These are phyloP conservation scores for Marcusenius ussheri DNA, from an alignment of 2,113 vertebrate genomes.

Conservation along the genomic window DNA sequence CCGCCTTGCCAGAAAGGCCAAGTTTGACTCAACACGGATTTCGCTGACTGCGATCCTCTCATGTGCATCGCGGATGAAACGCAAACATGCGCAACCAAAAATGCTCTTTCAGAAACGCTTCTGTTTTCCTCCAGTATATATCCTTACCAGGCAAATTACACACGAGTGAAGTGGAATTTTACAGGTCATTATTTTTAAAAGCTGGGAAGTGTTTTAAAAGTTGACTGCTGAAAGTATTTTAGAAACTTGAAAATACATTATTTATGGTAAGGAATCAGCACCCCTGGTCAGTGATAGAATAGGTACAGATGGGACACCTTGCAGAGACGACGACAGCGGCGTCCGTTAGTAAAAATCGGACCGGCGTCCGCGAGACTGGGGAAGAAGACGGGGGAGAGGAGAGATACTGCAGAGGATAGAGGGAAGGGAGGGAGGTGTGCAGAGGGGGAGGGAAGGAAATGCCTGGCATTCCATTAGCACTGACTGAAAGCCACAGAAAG, in stretches of 20 bases:
- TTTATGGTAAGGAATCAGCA: neutral
- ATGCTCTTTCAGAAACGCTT: neutral
- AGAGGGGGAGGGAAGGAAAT: conserved; percentile 43
- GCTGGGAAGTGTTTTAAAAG: neutral
- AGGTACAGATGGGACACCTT: neutral
- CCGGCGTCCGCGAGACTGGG: neutral
- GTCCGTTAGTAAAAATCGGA: neutral
- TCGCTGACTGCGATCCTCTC: neutral
- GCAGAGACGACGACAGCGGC: neutral
- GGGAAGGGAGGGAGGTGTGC: conserved; percentile 20
- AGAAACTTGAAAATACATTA: neutral
- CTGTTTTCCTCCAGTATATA: neutral
- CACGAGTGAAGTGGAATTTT: neutral
- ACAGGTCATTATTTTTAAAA: neutral
- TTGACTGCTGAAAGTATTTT: neutral
- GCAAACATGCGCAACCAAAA: neutral
- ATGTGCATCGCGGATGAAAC: neutral
- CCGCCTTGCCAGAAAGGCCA: neutral
- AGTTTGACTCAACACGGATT: neutral
- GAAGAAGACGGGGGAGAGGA: conserved; percentile 27
- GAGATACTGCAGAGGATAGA: conserved; percentile 9
- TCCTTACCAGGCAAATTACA: neutral
- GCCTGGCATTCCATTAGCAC: conserved; percentile 60
- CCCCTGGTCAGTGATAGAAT: neutral
- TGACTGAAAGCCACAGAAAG: conserved; percentile 50